These are phyloP conservation scores for Trachymyrmex septentrionalis DNA, from an alignment of 1,140 invertebrate genomes.

Conservation along the genomic window DNA sequence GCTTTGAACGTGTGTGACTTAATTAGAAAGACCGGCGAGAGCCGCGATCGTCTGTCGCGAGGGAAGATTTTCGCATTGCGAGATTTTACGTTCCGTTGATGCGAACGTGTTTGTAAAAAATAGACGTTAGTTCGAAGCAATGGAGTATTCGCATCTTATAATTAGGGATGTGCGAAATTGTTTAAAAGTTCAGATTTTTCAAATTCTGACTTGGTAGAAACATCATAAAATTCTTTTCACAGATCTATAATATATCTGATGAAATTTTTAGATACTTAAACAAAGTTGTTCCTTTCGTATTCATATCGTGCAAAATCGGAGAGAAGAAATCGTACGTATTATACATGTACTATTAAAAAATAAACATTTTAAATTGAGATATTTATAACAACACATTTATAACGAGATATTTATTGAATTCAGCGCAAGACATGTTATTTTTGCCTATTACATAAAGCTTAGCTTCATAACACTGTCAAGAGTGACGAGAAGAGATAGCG, in stretches of 20 bases:
- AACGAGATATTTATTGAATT: slow-evolving; percentile 27
- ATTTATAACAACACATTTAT: slow-evolving; percentile 27
- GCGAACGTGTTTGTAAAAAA: not conserved
- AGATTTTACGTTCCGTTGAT: slow-evolving; percentile 2
- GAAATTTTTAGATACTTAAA: too few species aligned
- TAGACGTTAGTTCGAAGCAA: not conserved
- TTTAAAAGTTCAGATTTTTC: too few species aligned
- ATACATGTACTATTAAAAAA: slow-evolving; percentile 7
- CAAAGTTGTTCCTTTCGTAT: not conserved
- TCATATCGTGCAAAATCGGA: not conserved
- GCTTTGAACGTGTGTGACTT: slow-evolving; percentile 70
- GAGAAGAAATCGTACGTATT: not conserved
- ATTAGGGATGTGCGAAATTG: too few species aligned
- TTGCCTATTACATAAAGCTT: not conserved
- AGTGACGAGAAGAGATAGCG: not conserved
- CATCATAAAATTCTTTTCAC: too few species aligned
- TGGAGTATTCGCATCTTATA: too few species aligned
- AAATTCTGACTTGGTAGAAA: too few species aligned
- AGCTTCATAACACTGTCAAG: not conserved
- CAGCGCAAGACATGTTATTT: not conserved
- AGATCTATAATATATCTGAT: too few species aligned
- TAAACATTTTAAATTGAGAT: not conserved
- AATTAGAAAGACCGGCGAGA: slow-evolving; percentile 66
- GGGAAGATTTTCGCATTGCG: not conserved
- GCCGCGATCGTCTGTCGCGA: not conserved